phyloP scores from a whole-genome alignment of 2,888 invertebrate species.

The Caenorhabditis sulstoni region DNA sequence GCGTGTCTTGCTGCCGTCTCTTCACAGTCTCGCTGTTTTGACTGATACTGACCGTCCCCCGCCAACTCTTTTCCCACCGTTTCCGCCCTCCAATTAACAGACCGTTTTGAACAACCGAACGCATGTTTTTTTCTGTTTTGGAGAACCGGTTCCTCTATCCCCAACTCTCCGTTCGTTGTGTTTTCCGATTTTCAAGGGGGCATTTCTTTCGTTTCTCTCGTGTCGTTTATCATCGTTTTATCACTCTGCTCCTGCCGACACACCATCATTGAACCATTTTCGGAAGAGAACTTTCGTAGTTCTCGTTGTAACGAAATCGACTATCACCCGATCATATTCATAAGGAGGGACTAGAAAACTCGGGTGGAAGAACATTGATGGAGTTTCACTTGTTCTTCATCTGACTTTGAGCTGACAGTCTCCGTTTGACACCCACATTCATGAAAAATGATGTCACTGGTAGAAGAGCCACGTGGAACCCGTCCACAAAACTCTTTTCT shows the following conservation, averaged over 20 bases:
- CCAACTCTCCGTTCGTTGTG: neutral
- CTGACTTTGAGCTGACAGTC: no score
- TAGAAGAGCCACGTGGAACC: no score
- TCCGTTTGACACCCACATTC: no score
- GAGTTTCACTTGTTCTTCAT: no score
- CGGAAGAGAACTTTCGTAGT: neutral
- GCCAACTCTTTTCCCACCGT: neutral
- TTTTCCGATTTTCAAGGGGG: neutral
- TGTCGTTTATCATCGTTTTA: neutral
- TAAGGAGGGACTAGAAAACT: no score
- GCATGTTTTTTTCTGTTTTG: neutral
- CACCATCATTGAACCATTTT: neutral
- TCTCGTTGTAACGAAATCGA: no score
- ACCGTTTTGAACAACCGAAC: neutral
- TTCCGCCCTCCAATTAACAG: neutral
- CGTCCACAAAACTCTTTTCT: no score
- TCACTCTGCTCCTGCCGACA: neutral
- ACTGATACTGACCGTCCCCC: neutral
- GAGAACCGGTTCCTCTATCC: neutral
- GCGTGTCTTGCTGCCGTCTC: constrained; percentile 1
- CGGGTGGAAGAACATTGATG: no score
- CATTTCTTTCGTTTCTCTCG: neutral
- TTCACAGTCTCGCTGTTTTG: constrained; percentile 13
- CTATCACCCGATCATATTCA: no score
- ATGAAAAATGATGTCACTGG: no score